Percentiles rank a stretch among this genome's conserved stretches.
phyloP scores from a whole-genome alignment of 2,797 vertebrate genomes.

The Gambusia yucatana region DNA sequence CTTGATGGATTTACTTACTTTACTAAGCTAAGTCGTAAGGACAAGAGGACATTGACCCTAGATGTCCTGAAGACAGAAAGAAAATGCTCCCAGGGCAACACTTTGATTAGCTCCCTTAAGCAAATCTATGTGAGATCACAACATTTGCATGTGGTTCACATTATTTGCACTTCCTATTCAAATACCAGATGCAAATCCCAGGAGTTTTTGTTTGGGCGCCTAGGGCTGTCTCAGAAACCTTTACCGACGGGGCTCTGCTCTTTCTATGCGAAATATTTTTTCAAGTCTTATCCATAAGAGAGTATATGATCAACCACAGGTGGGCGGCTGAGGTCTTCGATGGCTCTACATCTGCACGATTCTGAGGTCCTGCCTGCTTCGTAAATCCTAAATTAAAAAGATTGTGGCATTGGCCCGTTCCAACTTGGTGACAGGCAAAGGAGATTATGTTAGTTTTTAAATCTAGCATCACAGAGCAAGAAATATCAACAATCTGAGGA shows the following conservation, averaged over 20 bases:
- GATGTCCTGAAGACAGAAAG: background rate
- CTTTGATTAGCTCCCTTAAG: slow-evolving; percentile 35
- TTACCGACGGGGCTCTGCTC: background rate
- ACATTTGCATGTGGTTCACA: slow-evolving; percentile 51
- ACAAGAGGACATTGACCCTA: background rate
- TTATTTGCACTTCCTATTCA: slow-evolving; percentile 47
- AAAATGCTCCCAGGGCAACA: background rate
- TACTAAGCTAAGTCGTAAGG: background rate
- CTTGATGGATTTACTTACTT: background rate
- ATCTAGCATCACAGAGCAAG: background rate
- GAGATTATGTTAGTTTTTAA: background rate
- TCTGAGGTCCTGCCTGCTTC: background rate
- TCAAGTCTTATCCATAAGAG: background rate
- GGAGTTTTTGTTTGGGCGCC: slow-evolving; percentile 9
- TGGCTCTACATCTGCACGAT: background rate
- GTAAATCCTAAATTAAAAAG: background rate
- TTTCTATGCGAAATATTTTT: background rate
- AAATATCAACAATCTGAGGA: background rate
- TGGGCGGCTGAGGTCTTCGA: background rate
- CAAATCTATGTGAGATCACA: slow-evolving; percentile 25
- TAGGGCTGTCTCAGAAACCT: background rate
- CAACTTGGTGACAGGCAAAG: background rate
- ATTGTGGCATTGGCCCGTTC: background rate
- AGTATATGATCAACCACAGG: background rate
- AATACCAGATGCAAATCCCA: slow-evolving; percentile 56